Conservation (phyloP, 2,888 invertebrate genomes). For the Leuctra nigra region DNA sequence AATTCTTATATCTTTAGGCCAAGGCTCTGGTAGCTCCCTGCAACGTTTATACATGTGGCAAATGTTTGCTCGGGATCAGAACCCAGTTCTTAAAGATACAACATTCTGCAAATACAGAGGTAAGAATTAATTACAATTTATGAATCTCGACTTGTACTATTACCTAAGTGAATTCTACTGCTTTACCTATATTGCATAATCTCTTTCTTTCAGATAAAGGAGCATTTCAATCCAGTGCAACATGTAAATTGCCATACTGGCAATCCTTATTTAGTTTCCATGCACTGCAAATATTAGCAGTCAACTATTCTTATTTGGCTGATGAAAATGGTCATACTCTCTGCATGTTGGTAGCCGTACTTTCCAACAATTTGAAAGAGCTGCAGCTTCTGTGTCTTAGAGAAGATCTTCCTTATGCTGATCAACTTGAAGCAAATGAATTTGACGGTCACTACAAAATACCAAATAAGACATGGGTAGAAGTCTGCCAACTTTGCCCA, state of each 20-base stretch:
- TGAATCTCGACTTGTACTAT: background rate
- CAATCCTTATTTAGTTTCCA: constrained; percentile 5
- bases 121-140: background rate
- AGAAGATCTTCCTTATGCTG: background rate
- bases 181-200: no score
- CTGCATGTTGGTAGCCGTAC: background rate
- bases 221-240: background rate
- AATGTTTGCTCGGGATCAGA: constrained; percentile 15
- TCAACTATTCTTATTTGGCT: constrained; percentile 17
- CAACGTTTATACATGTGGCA: constrained; percentile 16
- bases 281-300: constrained; percentile 1
- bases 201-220: constrained; percentile 9
- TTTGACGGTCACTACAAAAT: constrained; percentile 6
- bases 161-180: background rate
- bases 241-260: constrained; percentile 13
- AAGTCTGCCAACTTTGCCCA: background rate
- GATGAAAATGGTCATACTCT: background rate
- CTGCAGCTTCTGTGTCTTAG: constrained; percentile 1
- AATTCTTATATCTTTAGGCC: constrained; percentile 8
- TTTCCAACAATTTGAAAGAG: background rate
- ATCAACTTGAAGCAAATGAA: background rate
- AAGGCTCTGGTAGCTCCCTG: constrained; percentile 1
- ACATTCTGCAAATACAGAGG: constrained; percentile 14
- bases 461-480: background rate
- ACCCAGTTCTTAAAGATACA: constrained; percentile 15